Base-by-base conservation (phyloP, 2,888 invertebrate species). In the Folsomia candida region DNA sequence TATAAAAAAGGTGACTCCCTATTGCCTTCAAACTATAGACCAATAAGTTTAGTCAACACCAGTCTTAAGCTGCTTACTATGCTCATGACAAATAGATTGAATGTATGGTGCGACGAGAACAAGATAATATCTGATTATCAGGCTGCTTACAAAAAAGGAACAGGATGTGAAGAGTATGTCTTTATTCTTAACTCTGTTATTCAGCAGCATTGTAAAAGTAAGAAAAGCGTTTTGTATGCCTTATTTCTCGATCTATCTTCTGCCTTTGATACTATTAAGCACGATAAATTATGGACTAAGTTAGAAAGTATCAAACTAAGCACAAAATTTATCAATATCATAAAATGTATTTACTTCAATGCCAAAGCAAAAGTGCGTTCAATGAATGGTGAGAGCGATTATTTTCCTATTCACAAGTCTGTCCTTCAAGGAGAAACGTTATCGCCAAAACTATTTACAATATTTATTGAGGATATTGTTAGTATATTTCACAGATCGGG, bases 41-140 rank as follows among this genome's bases (percentile, higher is more conserved):
- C 67, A 20, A 76, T 72, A 26, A 69, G 72, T 14, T 67, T 80
- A 1, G 51, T 72, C 1, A 77, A 77, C 28, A 60, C 70, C 14
- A 51, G 72, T 3, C 58, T 75, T 14, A 80, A 80, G 72, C 57
- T 78, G 2, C 76, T 78, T 28, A 80, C 80, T 1, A 26, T 69
- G 0, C 47, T 80, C 0, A 9, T 79, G 20, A 25, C 66, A 4
- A 54, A 67, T 18, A 54, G 80, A 28, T 59, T 80, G 1, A 54
- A 51, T 1, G 20, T 51, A 4, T 80, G 79, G 80, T 59, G 71
- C 51, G 77, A 80, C 58, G 22, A 29, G 0, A 62, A 76, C 2
- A 58, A 76, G 1, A 78, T 76, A 9, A 60, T 80, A 14, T 78
- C 78, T 0, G 80, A 81, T 59, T 70, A 72, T 47, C 81, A 80